phyloP scores from a whole-genome alignment of 2,888 invertebrate species.

The Hemicrepidius hirtus region DNA sequence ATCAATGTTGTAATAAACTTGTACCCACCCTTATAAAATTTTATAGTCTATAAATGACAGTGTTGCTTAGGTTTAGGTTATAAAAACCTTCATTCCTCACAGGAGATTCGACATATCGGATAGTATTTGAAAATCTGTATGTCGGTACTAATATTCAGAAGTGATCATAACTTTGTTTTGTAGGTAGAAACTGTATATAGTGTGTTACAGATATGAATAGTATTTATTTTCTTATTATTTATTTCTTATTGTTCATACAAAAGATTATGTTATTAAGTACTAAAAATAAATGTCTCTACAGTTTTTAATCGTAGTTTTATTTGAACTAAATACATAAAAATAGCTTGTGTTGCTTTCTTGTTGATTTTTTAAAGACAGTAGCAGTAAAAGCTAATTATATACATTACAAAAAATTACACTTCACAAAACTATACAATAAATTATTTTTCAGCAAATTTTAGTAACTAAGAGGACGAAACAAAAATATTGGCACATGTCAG shows the following conservation, averaged over 20 bases:
- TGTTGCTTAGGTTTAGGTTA: too few relatives aligned
- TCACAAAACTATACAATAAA: constrained; percentile 28
- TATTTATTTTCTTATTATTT: constrained; percentile 30
- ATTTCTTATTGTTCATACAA: constrained; percentile 27
- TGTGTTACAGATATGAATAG: not conserved
- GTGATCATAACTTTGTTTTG: not conserved
- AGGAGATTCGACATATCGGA: not conserved
- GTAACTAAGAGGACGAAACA: constrained; percentile 36
- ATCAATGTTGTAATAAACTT: not conserved
- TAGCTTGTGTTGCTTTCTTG: not conserved
- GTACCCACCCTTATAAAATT: not conserved
- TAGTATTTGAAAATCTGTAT: not conserved
- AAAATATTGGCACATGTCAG: constrained; percentile 64
- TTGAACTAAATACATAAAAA: constrained; percentile 18
- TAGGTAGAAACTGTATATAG: constrained; percentile 4
- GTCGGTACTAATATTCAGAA: not conserved
- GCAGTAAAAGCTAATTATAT: constrained; percentile 23
- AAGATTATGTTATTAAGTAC: constrained; percentile 22
- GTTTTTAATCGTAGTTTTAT: constrained; percentile 30
- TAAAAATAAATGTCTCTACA: constrained; percentile 26
- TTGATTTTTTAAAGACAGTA: constrained; percentile 8
- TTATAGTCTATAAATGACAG: not conserved
- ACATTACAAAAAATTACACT: constrained; percentile 15
- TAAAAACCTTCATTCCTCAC: not conserved
- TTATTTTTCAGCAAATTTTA: constrained; percentile 31